Base-by-base conservation (phyloP, 2,888 invertebrate species). In the Eudasyphora cyanicolor region DNA sequence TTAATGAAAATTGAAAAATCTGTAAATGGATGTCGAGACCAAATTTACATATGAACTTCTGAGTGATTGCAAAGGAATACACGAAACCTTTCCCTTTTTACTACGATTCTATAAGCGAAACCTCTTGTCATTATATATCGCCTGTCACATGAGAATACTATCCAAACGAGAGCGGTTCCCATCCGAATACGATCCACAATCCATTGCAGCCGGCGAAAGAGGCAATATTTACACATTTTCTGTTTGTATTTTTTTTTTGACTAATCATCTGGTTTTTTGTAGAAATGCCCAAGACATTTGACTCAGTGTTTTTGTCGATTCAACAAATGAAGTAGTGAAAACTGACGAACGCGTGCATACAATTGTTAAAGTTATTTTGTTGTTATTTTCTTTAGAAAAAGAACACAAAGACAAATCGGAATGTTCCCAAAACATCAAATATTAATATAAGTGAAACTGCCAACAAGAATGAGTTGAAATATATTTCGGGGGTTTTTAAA, bases 121-220 rank as follows among this genome's bases (percentile, higher is more conserved):
- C n/a, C n/a, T n/a, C n/a, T n/a, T n/a, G n/a, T n/a, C n/a, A n/a
- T n/a, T n/a, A n/a, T n/a, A n/a, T n/a, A n/a, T n/a, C n/a, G n/a
- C n/a, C n/a, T n/a, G n/a, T 32, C 54, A 54, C 5, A 54, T 54
- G 54, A 54, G 21, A 12, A 27, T n/a, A n/a, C n/a, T n/a, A n/a
- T n/a, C n/a, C n/a, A 60, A 14, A 6, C 17, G 60, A 60, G 29
- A n/a, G 27, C 8, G 10, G 17, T 0, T 24, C 45, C 35, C 35
- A 29, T 64, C 24, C 27, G 12, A 21, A 69, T 70, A 35, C 38
- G 21, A 29, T 79, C 74, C 74, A 79, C 75, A 67, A 19, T 60
- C 32, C 32, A 60, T 14, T 60, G 21, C 10, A 49, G 45, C 60
- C 69, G 77, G 60, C 49, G 76, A 38, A 4, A 60, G 45, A 60